These are phyloP conservation scores for Scomber japonicus DNA, from an alignment of 2,113 vertebrate species.

Conservation along the genomic window DNA sequence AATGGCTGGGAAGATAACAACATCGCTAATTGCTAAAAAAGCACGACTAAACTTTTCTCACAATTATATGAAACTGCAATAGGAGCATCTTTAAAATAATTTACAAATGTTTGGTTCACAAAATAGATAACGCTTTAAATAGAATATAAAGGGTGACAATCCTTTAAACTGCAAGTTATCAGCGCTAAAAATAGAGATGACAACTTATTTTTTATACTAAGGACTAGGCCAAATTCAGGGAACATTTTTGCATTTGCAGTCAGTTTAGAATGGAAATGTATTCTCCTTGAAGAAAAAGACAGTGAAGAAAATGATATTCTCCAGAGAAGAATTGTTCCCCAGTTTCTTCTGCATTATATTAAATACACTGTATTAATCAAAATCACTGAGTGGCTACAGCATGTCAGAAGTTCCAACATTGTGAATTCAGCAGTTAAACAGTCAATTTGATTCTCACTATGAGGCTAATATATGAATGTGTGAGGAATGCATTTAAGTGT, in stretches of 20 bases:
- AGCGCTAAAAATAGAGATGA: not conserved
- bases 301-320: not conserved
- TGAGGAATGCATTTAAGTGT: not conserved
- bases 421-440: too few relatives aligned
- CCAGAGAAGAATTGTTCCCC: too few relatives aligned
- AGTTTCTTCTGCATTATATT: too few relatives aligned
- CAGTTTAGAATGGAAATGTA: not conserved
- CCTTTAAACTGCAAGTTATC: not conserved
- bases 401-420: too few relatives aligned
- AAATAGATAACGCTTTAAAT: not conserved
- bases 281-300: not conserved
- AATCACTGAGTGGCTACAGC: too few relatives aligned
- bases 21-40: constrained; percentile 26
- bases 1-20: constrained; percentile 33
- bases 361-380: too few relatives aligned
- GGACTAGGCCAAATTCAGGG: not conserved
- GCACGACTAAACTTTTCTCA: constrained; percentile 15
- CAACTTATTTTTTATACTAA: not conserved
- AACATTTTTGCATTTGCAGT: too few relatives aligned
- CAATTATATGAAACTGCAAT: not conserved
- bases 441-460: too few relatives aligned
- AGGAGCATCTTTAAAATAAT: not conserved
- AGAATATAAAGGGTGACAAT: not conserved
- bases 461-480: too few relatives aligned
- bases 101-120: not conserved